Evolutionary conservation across 2,797 vertebrate species (phyloP), one percentile per base, ranked within the genome.

Genomic region (Pitangus sulphuratus): DNA sequence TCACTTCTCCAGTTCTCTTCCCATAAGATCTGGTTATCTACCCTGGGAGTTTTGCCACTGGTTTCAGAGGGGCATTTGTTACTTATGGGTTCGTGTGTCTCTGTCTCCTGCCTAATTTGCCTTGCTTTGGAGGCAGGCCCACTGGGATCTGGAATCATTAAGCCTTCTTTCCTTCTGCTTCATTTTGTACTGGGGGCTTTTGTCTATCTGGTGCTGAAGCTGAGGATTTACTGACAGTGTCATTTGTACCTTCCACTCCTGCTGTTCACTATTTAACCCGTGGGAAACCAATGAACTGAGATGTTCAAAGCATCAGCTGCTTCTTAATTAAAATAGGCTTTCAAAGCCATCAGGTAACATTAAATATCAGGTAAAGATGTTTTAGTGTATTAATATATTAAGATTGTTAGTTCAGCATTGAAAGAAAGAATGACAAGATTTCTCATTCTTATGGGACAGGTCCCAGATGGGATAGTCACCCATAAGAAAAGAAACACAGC

Each of bases 261-360:
- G 4, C 60, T 35, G 9, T 35, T 83, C 58, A 83, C 13, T 56
- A 71, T 79, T 95, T 96, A 79, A 61, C 84, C 56, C 4, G 17
- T 20, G 31, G 62, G 54, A 92, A 68, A 79, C 20, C 62, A 60
- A 40, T 47, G 80, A 87, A 56, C 61, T 50, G 50, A 85, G 71
- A 75, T 85, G 26, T 47, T 84, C 8, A 75, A 83, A 51, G 35
- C 72, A 18, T 89, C 62, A 87, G 8, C 56, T 44, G 61, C 31
- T 96, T 90, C 75, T 93, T 90, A 90, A 85, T 65, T 83, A 57
- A 94, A 90, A 86, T 30, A 82, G 22, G 51, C 30, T 39, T 77
- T 56, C 26, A 53, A 90, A 94, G 44, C 33, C 66, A 62, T 57
- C 31, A 90, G 74, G 51, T 68, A 50, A 60, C 58, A 81, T 35